These are phyloP conservation scores for Procavia capensis DNA, from an alignment of 2,113 vertebrate genomes.

Conservation along the genomic window DNA sequence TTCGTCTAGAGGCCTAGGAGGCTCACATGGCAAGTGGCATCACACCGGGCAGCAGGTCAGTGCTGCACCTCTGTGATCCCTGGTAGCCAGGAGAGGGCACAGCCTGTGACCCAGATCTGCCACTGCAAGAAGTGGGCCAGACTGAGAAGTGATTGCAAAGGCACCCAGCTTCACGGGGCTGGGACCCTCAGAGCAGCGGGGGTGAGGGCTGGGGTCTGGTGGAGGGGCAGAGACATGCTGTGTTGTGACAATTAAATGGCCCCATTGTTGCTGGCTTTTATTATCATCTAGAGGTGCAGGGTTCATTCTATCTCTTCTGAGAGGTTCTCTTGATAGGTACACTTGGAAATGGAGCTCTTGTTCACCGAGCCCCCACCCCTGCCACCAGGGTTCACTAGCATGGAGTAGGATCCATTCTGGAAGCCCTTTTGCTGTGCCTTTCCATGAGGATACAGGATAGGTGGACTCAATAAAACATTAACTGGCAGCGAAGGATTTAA, in stretches of 20 bases:
- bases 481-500: background rate
- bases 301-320: background rate
- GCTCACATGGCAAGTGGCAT: background rate
- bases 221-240: background rate
- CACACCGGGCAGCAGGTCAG: background rate
- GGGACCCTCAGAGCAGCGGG: background rate
- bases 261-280: too few relatives aligned
- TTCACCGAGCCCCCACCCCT: background rate
- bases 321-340: background rate
- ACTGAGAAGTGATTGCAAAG: background rate
- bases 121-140: background rate
- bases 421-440: background rate
- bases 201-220: background rate
- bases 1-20: background rate
- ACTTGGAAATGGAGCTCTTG: too few relatives aligned
- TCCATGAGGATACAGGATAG: background rate
- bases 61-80: background rate
- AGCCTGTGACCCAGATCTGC: too few relatives aligned
- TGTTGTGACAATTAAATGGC: background rate
- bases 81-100: background rate
- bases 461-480: background rate
- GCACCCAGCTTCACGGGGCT: rapidly evolving
- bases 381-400: background rate
- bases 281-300: background rate
- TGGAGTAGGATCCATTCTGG: background rate